Evolutionary conservation across 2,797 vertebrate genomes (phyloP).

Genomic region (Sphenopsis melanotis): DNA sequence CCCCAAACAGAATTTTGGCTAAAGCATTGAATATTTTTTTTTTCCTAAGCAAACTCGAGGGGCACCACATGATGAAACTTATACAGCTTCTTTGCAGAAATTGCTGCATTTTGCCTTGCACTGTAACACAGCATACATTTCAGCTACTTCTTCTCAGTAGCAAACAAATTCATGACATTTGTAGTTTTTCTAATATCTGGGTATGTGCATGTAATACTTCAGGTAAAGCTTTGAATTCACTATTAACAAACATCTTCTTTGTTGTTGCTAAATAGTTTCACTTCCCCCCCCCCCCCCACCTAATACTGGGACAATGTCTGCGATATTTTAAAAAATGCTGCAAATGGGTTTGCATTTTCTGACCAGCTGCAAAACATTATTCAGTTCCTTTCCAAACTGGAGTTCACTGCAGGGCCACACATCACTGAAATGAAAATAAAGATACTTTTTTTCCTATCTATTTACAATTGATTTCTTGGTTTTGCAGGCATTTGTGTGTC

Average conservation of each 20-base stretch:
- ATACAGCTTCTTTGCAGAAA: neutral
- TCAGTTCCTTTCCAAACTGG: neutral
- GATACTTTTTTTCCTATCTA: neutral
- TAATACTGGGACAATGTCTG: neutral
- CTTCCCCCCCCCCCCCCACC: accelerated
- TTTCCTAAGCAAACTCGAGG: neutral
- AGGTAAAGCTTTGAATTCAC: neutral
- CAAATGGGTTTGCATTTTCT: neutral
- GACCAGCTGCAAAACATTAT: neutral
- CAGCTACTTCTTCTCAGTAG: neutral
- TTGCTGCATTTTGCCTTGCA: neutral
- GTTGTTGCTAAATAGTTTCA: neutral
- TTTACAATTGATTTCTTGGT: neutral
- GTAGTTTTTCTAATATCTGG: neutral
- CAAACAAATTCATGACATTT: neutral
- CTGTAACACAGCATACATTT: neutral
- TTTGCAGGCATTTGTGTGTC: neutral
- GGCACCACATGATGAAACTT: neutral
- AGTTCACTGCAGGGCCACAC: neutral
- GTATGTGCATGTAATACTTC: neutral
- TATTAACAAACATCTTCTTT: neutral
- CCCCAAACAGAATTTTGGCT: neutral
- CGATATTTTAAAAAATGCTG: neutral
- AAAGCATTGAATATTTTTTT: neutral
- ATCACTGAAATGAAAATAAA: neutral